Percentiles rank a stretch among this genome's conserved stretches.
Conservation (phyloP, 2,113 vertebrate genomes). For the Apodemus sylvaticus region DNA sequence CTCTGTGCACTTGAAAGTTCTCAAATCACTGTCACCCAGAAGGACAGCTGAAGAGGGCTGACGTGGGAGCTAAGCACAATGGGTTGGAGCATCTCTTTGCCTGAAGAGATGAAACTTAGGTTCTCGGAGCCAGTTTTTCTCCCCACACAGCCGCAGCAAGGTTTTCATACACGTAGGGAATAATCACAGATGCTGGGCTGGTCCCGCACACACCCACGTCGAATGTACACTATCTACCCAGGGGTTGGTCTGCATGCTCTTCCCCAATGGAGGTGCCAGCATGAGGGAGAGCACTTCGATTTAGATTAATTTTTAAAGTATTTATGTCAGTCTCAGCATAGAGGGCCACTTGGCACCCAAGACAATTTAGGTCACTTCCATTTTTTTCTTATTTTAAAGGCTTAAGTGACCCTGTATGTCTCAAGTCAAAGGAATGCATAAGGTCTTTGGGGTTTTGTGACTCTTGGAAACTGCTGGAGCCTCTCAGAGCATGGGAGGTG, state of each 20-base stretch:
- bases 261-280: not conserved
- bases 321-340: slow-evolving; percentile 6
- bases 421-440: not conserved
- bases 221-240: not conserved
- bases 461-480: not conserved
- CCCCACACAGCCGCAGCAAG: not conserved
- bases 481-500: not conserved
- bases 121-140: not conserved
- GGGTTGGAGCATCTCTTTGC: not conserved
- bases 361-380: slow-evolving; percentile 14
- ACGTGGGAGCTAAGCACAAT: not conserved
- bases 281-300: not conserved
- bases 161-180: not conserved
- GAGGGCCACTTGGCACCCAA: not conserved
- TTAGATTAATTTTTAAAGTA: slow-evolving; percentile 5
- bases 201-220: not conserved
- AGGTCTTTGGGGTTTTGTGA: not conserved
- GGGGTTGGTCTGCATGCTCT: not conserved
- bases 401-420: not conserved
- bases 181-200: not conserved
- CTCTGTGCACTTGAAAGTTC: not conserved
- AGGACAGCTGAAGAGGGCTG: not conserved
- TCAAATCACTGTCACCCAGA: not conserved
- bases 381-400: slow-evolving; percentile 53
- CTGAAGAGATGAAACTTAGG: not conserved